phyloP scores from a whole-genome alignment of 2,797 vertebrate species.

The Anguilla obscura region DNA sequence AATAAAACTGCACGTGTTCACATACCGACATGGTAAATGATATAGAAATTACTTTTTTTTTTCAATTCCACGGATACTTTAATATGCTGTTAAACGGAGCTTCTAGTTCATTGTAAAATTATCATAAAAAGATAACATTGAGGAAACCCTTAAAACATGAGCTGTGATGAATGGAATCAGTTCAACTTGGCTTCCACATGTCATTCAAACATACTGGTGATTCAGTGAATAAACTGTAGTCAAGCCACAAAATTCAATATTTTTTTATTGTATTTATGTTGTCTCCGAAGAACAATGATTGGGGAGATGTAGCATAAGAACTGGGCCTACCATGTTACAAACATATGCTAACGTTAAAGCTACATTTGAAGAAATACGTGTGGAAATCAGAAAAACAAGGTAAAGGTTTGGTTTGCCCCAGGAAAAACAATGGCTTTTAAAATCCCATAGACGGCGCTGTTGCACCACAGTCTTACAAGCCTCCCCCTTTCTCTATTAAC shows the following conservation, averaged over 20 bases:
- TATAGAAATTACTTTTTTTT: neutral
- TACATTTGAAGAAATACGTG: neutral
- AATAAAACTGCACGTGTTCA: neutral
- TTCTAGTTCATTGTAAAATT: neutral
- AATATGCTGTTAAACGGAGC: neutral
- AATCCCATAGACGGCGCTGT: conserved; percentile 91
- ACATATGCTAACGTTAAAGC: neutral
- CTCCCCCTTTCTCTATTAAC: conserved; percentile 27
- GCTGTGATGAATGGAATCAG: neutral
- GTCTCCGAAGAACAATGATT: neutral
- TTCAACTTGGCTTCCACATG: neutral
- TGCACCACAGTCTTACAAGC: conserved; percentile 78
- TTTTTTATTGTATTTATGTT: neutral
- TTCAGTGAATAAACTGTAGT: neutral
- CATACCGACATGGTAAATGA: neutral
- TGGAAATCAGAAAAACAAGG: neutral
- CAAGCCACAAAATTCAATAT: neutral
- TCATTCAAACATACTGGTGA: neutral
- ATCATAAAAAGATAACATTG: neutral
- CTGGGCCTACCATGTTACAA: neutral
- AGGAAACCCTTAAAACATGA: neutral
- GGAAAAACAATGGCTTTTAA: neutral
- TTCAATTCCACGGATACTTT: neutral
- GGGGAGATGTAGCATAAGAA: neutral
- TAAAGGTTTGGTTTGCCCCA: neutral